These are phyloP conservation scores for Formica aserva DNA, from an alignment of 2,888 invertebrate species.

Conservation along the genomic window DNA sequence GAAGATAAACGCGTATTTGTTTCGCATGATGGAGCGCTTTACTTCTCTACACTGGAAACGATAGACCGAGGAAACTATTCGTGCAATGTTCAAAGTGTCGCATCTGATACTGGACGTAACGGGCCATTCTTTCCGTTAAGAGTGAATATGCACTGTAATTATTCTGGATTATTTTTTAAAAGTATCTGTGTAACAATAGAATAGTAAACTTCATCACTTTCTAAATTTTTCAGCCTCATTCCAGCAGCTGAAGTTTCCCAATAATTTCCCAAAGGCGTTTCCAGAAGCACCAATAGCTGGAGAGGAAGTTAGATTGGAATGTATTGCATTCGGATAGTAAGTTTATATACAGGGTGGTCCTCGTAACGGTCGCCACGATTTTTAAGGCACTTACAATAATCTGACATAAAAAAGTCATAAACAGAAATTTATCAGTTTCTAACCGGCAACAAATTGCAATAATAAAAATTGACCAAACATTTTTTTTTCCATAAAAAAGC, in stretches of 20 bases:
- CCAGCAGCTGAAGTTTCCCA: conserved; percentile 96
- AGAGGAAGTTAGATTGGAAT: conserved; percentile 96
- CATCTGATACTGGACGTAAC: conserved; percentile 95
- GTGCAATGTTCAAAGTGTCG: conserved; percentile 95
- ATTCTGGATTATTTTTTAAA: conserved; percentile 21
- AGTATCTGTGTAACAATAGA: neutral
- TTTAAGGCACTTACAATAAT: no score
- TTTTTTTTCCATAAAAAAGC: no score
- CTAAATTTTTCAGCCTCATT: conserved; percentile 89
- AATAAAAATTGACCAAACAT: no score
- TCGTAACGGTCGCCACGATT: no score
- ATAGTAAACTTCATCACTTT: conserved; percentile 30
- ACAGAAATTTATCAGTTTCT: no score
- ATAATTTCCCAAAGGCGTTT: conserved; percentile 97
- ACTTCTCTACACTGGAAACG: conserved; percentile 96
- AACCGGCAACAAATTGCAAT: no score
- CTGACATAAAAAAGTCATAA: no score
- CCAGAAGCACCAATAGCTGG: conserved; percentile 97
- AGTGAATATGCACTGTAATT: conserved; percentile 93
- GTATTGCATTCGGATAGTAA: conserved; percentile 97
- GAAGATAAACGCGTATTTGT: conserved; percentile 97
- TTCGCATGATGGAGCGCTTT: conserved; percentile 96
- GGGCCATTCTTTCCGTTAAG: conserved; percentile 95
- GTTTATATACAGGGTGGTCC: no score
- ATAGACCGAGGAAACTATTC: conserved; percentile 96